Evolutionary conservation across 1,140 invertebrate species (phyloP).

Genomic region (Eupeodes corollae): DNA sequence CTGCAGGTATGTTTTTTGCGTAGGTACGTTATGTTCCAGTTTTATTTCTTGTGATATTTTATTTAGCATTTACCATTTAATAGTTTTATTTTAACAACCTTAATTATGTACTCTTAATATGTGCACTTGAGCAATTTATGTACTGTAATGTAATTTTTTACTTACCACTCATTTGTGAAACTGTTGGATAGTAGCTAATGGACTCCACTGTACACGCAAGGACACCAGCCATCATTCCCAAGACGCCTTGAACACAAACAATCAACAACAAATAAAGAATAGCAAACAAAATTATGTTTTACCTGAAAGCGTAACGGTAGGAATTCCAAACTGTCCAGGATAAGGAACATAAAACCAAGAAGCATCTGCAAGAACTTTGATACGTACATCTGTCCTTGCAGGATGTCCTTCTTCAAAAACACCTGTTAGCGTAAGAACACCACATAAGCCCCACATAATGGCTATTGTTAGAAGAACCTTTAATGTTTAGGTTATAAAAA

Average conservation of each 20-base stretch:
- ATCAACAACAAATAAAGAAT: background rate
- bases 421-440: constrained; percentile 57
- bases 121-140: too few relatives aligned
- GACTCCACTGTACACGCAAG: constrained; percentile 77
- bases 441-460: constrained; percentile 68
- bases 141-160: background rate
- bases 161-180: constrained; percentile 64
- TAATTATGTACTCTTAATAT: too few relatives aligned
- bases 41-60: too few relatives aligned
- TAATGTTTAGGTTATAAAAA: background rate
- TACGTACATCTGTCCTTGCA: constrained; percentile 66
- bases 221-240: constrained; percentile 76
- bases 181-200: constrained; percentile 81
- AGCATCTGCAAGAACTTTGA: constrained; percentile 58
- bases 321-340: constrained; percentile 78
- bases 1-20: too few relatives aligned
- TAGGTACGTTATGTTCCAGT: too few relatives aligned
- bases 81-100: too few relatives aligned
- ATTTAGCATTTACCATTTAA: too few relatives aligned
- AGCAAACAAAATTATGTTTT: background rate
- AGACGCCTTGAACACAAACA: constrained; percentile 49
- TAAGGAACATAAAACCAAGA: constrained; percentile 79
- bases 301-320: constrained; percentile 48
- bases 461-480: constrained; percentile 71
- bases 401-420: constrained; percentile 54